Conservation (phyloP, 2,888 invertebrate species). For the Erebia palarica region DNA sequence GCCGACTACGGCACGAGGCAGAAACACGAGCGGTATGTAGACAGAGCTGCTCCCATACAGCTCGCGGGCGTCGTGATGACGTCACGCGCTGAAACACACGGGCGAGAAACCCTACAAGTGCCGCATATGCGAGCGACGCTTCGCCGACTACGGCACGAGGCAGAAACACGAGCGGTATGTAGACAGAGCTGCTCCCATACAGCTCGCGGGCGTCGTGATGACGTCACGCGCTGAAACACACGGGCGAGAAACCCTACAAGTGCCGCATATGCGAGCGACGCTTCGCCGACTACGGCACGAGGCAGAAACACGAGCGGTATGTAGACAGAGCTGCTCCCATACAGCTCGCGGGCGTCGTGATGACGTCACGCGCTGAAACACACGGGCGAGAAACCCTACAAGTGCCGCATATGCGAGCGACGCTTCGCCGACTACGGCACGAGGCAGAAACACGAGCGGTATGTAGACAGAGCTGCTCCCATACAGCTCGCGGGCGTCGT, state of each 20-base stretch:
- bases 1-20: constrained; percentile 70
- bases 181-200: neutral
- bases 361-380: constrained; percentile 72
- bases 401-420: constrained; percentile 37
- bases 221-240: constrained; percentile 72
- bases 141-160: constrained; percentile 59
- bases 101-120: constrained; percentile 71
- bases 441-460: neutral
- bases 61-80: constrained; percentile 48
- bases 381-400: constrained; percentile 61
- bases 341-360: constrained; percentile 38
- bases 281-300: constrained; percentile 62
- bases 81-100: constrained; percentile 73
- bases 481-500: constrained; percentile 34
- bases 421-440: too few relatives aligned
- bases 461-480: neutral
- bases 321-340: neutral
- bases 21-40: constrained; percentile 68
- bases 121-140: constrained; percentile 68
- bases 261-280: constrained; percentile 70
- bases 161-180: constrained; percentile 49
- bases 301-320: constrained; percentile 49
- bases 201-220: constrained; percentile 46
- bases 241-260: constrained; percentile 68
- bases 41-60: neutral